Evolutionary conservation across 2,888 invertebrate genomes (phyloP).

Genomic region (Fabriciana adippe): DNA sequence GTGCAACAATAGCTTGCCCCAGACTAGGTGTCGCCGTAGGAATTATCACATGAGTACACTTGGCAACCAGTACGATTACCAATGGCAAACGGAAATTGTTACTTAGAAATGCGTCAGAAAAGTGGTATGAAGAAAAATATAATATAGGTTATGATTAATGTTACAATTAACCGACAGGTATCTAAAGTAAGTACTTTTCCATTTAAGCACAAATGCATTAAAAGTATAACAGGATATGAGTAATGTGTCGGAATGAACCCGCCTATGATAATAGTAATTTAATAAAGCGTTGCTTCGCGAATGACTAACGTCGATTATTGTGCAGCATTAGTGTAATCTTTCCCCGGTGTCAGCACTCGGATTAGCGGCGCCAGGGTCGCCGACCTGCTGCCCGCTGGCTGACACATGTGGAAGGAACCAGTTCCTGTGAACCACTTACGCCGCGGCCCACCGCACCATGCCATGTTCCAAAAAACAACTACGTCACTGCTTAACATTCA

Average conservation of each 20-base stretch:
- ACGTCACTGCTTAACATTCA: constrained; percentile 29
- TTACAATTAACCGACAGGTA: constrained; percentile 1
- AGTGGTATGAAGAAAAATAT: constrained; percentile 19
- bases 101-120: constrained; percentile 32
- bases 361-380: constrained; percentile 68
- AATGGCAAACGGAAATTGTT: constrained; percentile 40
- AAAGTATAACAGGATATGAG: constrained; percentile 17
- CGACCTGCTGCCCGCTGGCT: constrained; percentile 54
- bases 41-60: constrained; percentile 60
- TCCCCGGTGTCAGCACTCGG: constrained; percentile 56
- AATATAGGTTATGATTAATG: constrained; percentile 13
- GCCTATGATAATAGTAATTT: constrained; percentile 30
- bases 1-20: constrained; percentile 65
- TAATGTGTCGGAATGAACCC: constrained; percentile 14
- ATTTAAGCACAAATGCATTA: constrained; percentile 12
- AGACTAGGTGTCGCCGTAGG: constrained; percentile 73
- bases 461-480: constrained; percentile 29
- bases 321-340: constrained; percentile 45
- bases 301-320: constrained; percentile 40
- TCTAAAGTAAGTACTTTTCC: neutral
- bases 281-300: constrained; percentile 38
- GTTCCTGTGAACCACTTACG: constrained; percentile 71
- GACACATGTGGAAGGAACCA: constrained; percentile 75
- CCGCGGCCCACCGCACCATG: constrained; percentile 22
- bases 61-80: constrained; percentile 54